These are phyloP conservation scores for Stegodyphus dumicola DNA, from an alignment of 1,140 invertebrate genomes.

Conservation along the genomic window DNA sequence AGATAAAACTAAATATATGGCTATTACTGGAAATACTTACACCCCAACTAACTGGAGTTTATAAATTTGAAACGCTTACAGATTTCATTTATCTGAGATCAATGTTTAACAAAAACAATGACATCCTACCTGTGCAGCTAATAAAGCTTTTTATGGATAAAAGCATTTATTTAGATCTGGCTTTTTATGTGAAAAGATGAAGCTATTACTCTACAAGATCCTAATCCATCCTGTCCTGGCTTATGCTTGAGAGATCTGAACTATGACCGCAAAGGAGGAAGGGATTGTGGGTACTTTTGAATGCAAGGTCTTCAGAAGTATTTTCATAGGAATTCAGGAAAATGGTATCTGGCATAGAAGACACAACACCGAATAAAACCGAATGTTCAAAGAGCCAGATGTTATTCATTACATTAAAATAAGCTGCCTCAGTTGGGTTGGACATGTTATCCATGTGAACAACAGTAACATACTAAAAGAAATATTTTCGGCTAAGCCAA, in stretches of 20 bases:
- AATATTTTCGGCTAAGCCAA: neutral
- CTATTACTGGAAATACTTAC: neutral
- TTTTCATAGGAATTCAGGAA: conserved; percentile 1
- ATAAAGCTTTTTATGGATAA: neutral
- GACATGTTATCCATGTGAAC: neutral
- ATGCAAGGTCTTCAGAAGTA: neutral
- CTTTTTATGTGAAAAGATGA: conserved; percentile 6
- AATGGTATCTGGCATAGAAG: conserved; percentile 18
- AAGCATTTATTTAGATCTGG: neutral
- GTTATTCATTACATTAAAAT: neutral
- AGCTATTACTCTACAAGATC: neutral
- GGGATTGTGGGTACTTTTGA: neutral
- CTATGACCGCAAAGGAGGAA: conserved; percentile 8
- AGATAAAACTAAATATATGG: neutral
- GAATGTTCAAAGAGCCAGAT: neutral
- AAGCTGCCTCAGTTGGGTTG: neutral
- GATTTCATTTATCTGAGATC: conserved; percentile 15
- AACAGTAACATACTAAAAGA: neutral
- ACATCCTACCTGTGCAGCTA: neutral
- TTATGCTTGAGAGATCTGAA: neutral
- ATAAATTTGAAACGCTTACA: neutral
- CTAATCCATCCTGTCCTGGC: neutral
- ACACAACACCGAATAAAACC: neutral
- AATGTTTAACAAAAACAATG: neutral
- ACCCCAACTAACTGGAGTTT: neutral